phyloP scores from a whole-genome alignment of 1,140 invertebrate genomes.

The Macrobrachium rosenbergii region DNA sequence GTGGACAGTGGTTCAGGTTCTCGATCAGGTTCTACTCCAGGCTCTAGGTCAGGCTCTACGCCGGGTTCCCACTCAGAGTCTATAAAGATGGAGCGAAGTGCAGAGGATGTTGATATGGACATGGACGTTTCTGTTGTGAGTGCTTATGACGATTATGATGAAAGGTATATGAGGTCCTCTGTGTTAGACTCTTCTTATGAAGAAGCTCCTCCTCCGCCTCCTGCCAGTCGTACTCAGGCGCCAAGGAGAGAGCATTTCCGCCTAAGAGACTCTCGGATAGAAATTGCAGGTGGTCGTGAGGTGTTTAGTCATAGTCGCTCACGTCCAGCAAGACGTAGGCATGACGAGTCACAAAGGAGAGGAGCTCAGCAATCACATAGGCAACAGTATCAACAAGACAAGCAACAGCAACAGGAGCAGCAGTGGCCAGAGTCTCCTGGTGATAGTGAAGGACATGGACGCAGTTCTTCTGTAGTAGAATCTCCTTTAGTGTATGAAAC shows the following conservation, averaged over 20 bases:
- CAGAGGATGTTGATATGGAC: constrained; percentile 59
- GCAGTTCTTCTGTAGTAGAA: constrained; percentile 38
- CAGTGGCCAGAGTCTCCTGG: constrained; percentile 52
- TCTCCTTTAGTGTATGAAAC: constrained; percentile 68
- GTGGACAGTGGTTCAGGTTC: constrained; percentile 67
- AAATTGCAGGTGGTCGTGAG: constrained; percentile 88
- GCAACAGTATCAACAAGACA: constrained; percentile 60
- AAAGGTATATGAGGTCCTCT: constrained; percentile 60
- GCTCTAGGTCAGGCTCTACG: constrained; percentile 52
- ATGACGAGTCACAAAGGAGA: constrained; percentile 69
- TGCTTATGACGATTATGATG: constrained; percentile 63
- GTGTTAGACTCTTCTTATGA: constrained; percentile 66
- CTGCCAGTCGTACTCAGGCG: constrained; percentile 37
- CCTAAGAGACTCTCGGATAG: constrained; percentile 77
- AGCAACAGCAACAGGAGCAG: constrained; percentile 56
- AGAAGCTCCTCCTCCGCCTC: constrained; percentile 50
- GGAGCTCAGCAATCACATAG: constrained; percentile 68
- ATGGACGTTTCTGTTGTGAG: constrained; percentile 64
- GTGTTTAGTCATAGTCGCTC: constrained; percentile 86
- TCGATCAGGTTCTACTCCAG: constrained; percentile 63
- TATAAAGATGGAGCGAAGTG: constrained; percentile 55
- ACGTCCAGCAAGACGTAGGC: constrained; percentile 75
- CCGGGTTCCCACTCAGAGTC: constrained; percentile 56
- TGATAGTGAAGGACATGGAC: constrained; percentile 47
- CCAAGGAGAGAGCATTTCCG: constrained; percentile 56